Base-by-base conservation (phyloP, 1,140 invertebrate genomes). In the Rhagoletis zephyria region DNA sequence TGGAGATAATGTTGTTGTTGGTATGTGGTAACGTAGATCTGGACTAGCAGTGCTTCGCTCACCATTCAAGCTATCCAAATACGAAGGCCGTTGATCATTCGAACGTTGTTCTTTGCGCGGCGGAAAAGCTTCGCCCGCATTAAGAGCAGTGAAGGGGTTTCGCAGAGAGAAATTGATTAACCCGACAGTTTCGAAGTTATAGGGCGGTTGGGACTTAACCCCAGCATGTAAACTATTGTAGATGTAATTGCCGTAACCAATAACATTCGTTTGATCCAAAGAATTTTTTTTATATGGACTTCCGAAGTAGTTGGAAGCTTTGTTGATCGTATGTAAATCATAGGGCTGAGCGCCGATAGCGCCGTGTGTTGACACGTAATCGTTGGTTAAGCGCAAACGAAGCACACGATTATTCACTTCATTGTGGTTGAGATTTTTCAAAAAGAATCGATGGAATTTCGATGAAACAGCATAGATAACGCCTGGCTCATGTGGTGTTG, bases 401-500 rank as follows among this genome's bases (percentile, higher is more conserved):
- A 96, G 90, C 14, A 96, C 93, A 61, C 96, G 93, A 51, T 96
- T 93, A 90, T 96, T 96, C 3, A 94, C 91, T 85, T 96, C 95
- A 59, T 93, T 91, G 0, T 93, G 87, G 89, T 94, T 94, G 3
- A 96, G 92, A 70, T 95, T 94, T 89, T 94, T 94, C 51, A 94
- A 92, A 93, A 97, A 97, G 93, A 95, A 97, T 87, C 96, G 96
- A 89, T 97, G 96, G 93, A 97, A 96, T 86, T 96, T 94, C 0
- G 96, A 95, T 1, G 95, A 94, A 2, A 97, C 91, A 0, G 94
- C 92, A 95, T 96, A 97, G 6, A 97, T 91, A 19, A 94, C 94
- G 4, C 95, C 95, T 9, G 94, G 94, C 90, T 97, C 96, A 1
- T 94, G 93, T 63, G 94, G 94, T 0, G 94, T 94, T 93, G 95